Base-by-base conservation (phyloP, 2,113 vertebrate genomes). In the Sciurus niger region DNA sequence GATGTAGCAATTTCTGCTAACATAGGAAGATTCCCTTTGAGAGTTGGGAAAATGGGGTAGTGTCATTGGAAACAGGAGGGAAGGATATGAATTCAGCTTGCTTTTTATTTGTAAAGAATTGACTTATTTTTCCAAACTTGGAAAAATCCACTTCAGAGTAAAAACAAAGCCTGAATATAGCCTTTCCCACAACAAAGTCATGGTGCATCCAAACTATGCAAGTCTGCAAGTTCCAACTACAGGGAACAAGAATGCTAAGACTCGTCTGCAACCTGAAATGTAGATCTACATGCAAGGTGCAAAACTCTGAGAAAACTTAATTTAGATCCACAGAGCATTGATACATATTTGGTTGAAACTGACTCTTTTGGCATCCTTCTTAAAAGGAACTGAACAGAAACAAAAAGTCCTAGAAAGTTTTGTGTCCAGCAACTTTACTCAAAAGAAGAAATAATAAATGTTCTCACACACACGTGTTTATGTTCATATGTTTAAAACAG, bases 351-450 rank as follows among this genome's bases (percentile, higher is more conserved):
- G 72, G 88, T 68, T 92, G 76, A 96, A 95, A 96, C 72, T 51
- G 84, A 55, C 76, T 89, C 89, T 94, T 93, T 86, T 94, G 85
- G 86, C 91, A 74, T 70, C 32, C 51, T 94, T 60, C 78, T 65
- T 88, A 84, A 79, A 96, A 90, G 80, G 34, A 94, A 84, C 24
- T 93, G 46, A 63, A 48, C 20, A 82, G 24, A 94, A 82, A 76
- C 46, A 79, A 90, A 85, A 68, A 43, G 17, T 53, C n/a, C 72
- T 80, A 82, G 53, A 95, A 90, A 93, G 16, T 60, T 84, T 48
- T 87, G 30, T 90, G 43, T 83, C 6, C 22, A 87, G 8, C 28
- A 76, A 8, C 28, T 85, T 70, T 89, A 83, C 86, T 92, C 80
- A 65, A 92, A 72, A 55, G 2, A 24, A 43, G 85, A 84, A 34